phyloP scores from a whole-genome alignment of 2,113 vertebrate species.

The Euleptes europaea region DNA sequence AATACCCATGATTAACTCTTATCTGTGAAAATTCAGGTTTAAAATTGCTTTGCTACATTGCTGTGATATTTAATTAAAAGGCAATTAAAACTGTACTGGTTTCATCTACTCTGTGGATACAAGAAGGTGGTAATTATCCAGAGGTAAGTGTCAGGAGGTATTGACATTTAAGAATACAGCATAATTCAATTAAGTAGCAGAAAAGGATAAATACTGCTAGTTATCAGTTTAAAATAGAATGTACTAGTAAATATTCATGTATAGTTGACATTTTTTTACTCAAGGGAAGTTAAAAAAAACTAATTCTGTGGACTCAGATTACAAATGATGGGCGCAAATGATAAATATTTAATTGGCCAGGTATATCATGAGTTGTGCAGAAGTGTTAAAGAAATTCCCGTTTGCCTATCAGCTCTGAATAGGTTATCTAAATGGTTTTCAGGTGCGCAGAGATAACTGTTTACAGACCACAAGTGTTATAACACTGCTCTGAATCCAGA shows the following conservation, averaged over 20 bases:
- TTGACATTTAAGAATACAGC: conserved; percentile 19
- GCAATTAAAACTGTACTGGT: background rate
- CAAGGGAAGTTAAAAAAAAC: conserved; percentile 38
- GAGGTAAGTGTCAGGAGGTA: background rate
- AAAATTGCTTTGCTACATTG: background rate
- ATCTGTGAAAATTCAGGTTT: background rate
- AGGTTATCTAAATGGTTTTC: conserved; percentile 39
- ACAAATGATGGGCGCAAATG: conserved; percentile 69
- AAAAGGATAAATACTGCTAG: conserved; percentile 21
- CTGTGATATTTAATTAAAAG: conserved; percentile 12
- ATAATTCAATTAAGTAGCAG: conserved; percentile 24
- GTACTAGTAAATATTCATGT: conserved; percentile 32
- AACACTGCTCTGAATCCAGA: background rate
- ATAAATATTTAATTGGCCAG: conserved; percentile 75
- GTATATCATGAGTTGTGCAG: conserved; percentile 55
- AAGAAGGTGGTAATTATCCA: background rate
- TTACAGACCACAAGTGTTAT: background rate
- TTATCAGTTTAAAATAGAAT: conserved; percentile 22
- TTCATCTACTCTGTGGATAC: background rate
- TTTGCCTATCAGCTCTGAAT: conserved; percentile 42
- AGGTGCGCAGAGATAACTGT: background rate
- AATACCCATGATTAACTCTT: background rate
- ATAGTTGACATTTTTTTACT: conserved; percentile 48
- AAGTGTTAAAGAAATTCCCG: conserved; percentile 45
- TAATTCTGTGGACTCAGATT: conserved; percentile 66